Evolutionary conservation across 2,888 invertebrate genomes (phyloP), one percentile per base, ranked within the genome.

Genomic region (Cosmia trapezina): DNA sequence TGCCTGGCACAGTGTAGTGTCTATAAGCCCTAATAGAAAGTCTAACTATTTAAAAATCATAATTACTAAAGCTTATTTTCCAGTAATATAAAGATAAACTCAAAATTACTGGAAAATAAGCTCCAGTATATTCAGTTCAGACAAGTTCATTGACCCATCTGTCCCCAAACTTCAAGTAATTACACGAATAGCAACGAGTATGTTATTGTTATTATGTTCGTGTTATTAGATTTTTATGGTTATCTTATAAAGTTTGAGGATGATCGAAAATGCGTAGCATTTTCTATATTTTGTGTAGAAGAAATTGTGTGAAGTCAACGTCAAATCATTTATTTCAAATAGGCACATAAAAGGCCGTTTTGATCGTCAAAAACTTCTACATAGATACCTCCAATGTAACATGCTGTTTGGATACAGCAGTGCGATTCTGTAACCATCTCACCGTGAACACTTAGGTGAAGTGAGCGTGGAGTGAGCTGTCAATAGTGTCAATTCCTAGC

Each of bases 181-280:
- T 65, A 76, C n/a, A 45, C 4, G 19, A 63, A 43, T 37, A 45
- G 28, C 33, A 76, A 71, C 12, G 59, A 66, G 37, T 56, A 37
- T 49, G 33, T 67, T 76, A 65, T 64, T n/a, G n/a, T n/a, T 68
- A 77, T 41, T 73, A 69, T 49, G 41, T 62, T 57, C 12, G 12
- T 47, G 12, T 65, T 60, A 76, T 49, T 64, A n/a, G 22, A 54
- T 61, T 51, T 69, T 65, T 65, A 61, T 56, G 51, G 64, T 51
- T 56, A 19, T 37, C 8, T 37, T 56, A 61, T 47, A 41, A 51
- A 45, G 64, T 64, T 51, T 22, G 53, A 43, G 14, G 37, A 37
- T 64, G 60, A 76, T 75, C n/a, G 12, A 54, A 60, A 33, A 54
- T 54, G 17, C 0, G 4, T 22, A 17, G 22, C 49, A 53, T 51